Evolutionary conservation across 2,888 invertebrate genomes (phyloP), one percentile per base, ranked within the genome.

Genomic region (Sericinus montela): DNA sequence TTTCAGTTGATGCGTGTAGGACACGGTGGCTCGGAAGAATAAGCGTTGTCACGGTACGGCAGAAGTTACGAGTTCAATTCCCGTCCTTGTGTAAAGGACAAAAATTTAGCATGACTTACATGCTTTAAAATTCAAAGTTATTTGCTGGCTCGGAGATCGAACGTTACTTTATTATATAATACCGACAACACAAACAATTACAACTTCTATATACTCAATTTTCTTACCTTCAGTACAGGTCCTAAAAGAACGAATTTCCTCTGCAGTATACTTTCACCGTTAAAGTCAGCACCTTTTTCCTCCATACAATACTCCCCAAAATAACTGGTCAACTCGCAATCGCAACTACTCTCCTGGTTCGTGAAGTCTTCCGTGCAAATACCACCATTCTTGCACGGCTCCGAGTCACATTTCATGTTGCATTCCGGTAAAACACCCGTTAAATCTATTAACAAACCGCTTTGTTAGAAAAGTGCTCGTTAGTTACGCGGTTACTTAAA

Each of bases 201-300:
- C 3, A 5, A 19, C 2, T 19, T 3, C 19, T 7, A 7, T 25
- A 8, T 8, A 25, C 25, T 2, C 5, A 4, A 4, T 1, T 11
- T 11, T 15, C 40, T 59, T 57, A 88, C 89, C 65, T 76, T 80
- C 38, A 91, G 89, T 1, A 96, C 94, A 44, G 93, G 91, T 3
- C 93, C 93, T 51, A 92, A 90, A 8, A 95, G 75, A 4, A 93
- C 90, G 71, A 95, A 96, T 64, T 94, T 94, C 40, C 96, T 90
- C 67, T 94, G 94, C 32, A 97, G 76, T 53, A 94, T 93, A 13
- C 96, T 95, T 68, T 96, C 95, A 0, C 97, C 97, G 59, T 94
- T 94, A 60, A 97, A 97, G 65, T 95, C 95, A 0, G 96, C 97
- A 0, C 96, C 97, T 70, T 96, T 96, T 72, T 97, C 96, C 80